Conservation (phyloP, 2,888 invertebrate genomes). For the Drosophila flavopinicola region DNA sequence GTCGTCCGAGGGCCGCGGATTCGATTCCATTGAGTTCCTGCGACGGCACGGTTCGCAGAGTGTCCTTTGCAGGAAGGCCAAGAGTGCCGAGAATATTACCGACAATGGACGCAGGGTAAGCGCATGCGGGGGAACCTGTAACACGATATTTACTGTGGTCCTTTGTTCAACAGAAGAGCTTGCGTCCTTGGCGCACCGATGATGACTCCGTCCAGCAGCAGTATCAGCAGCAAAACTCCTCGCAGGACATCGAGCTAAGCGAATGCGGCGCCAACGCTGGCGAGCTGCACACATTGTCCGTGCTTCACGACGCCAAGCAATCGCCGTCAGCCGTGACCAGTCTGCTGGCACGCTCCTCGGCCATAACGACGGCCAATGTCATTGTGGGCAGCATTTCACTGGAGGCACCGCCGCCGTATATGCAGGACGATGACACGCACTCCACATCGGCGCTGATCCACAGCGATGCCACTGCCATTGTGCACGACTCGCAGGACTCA, state of each 20-base stretch:
- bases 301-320: slow-evolving; percentile 61
- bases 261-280: slow-evolving; percentile 60
- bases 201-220: slow-evolving; percentile 75
- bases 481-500: slow-evolving; percentile 77
- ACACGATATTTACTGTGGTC: not conserved
- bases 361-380: slow-evolving; percentile 81
- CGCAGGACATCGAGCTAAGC: slow-evolving; percentile 70
- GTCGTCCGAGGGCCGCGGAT: slow-evolving; percentile 89
- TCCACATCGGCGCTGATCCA: slow-evolving; percentile 64
- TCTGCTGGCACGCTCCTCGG: slow-evolving; percentile 74
- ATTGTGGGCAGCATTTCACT: slow-evolving; percentile 84
- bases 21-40: slow-evolving; percentile 92
- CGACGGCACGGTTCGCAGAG: slow-evolving; percentile 92
- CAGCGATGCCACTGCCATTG: slow-evolving; percentile 54
- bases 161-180: slow-evolving; percentile 76
- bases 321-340: slow-evolving; percentile 64
- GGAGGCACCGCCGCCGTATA: slow-evolving; percentile 83
- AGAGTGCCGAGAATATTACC: slow-evolving; percentile 89
- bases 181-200: slow-evolving; percentile 83
- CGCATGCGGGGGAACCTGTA: too few species aligned
- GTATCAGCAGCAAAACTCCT: slow-evolving; percentile 61
- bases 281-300: slow-evolving; percentile 71
- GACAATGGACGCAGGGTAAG: slow-evolving; percentile 84
- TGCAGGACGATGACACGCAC: slow-evolving; percentile 76
- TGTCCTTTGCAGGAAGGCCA: slow-evolving; percentile 91